A percentile compares a stretch with the other conserved stretches of the same genome.
phyloP scores from a whole-genome alignment of 2,888 invertebrate species.

The Dynastes maya region DNA sequence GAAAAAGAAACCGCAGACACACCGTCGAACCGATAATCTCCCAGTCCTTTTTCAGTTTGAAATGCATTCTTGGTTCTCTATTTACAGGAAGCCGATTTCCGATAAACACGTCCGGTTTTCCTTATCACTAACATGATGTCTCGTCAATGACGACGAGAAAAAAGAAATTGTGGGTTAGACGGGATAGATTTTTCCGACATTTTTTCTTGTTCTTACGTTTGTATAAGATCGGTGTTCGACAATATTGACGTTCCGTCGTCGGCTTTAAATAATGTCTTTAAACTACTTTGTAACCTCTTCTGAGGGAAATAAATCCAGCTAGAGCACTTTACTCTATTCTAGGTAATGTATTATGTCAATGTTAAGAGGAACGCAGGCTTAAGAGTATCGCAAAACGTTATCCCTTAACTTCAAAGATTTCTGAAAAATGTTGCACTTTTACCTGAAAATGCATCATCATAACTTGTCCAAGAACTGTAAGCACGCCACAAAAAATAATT shows the following conservation, averaged over 20 bases:
- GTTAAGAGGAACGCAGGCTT: too few species aligned
- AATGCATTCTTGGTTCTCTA: conserved; percentile 31
- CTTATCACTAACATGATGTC: conserved; percentile 25
- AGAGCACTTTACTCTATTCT: too few species aligned
- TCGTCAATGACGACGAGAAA: not conserved
- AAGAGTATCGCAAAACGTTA: too few species aligned
- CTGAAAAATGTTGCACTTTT: too few species aligned
- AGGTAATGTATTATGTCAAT: too few species aligned
- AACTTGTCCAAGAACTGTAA: too few species aligned
- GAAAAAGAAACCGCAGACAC: conserved; percentile 31
- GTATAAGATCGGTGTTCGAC: not conserved
- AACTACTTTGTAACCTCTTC: not conserved
- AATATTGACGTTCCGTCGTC: not conserved
- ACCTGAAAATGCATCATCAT: too few species aligned
- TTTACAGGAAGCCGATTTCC: conserved; percentile 28
- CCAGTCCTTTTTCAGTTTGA: conserved; percentile 20
- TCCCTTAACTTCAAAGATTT: too few species aligned
- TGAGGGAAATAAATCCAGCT: not conserved
- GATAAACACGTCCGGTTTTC: conserved; percentile 29
- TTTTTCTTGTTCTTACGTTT: not conserved
- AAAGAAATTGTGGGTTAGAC: not conserved
- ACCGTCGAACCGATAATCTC: conserved; percentile 21
- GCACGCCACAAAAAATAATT: too few species aligned
- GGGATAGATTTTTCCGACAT: conserved; percentile 4
- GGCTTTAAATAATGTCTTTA: not conserved